phyloP scores from a whole-genome alignment of 2,113 vertebrate genomes.

The Solenodon paradoxus region DNA sequence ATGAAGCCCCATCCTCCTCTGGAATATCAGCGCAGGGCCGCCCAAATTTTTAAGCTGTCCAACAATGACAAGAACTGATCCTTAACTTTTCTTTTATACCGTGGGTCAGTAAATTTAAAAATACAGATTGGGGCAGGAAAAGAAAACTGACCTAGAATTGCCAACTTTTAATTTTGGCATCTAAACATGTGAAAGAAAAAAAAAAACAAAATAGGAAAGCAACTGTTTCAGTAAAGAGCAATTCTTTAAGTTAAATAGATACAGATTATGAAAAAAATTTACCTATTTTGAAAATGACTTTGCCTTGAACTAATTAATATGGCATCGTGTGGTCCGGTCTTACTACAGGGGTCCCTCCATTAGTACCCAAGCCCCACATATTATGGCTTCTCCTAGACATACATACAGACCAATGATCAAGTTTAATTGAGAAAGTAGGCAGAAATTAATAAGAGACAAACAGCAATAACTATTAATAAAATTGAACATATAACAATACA shows the following conservation, averaged over 20 bases:
- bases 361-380: too few relatives aligned
- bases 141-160: neutral
- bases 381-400: too few relatives aligned
- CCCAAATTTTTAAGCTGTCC: neutral
- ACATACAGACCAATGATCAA: too few relatives aligned
- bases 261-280: neutral
- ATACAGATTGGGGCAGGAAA: neutral
- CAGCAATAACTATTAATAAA: neutral
- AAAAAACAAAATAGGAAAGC: neutral
- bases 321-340: too few relatives aligned
- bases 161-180: neutral
- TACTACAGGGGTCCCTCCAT: too few relatives aligned
- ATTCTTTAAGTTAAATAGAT: neutral
- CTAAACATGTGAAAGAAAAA: neutral
- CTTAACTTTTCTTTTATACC: neutral
- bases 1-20: neutral
- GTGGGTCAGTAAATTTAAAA: neutral
- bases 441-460: neutral
- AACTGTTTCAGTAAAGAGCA: neutral
- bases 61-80: neutral
- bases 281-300: neutral
- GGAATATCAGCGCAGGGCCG: accelerated
- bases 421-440: neutral
- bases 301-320: neutral
- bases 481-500: neutral